Evolutionary conservation across 2,113 vertebrate species (phyloP), one percentile per base, ranked within the genome.

Genomic region (Dicaeum eximium): DNA sequence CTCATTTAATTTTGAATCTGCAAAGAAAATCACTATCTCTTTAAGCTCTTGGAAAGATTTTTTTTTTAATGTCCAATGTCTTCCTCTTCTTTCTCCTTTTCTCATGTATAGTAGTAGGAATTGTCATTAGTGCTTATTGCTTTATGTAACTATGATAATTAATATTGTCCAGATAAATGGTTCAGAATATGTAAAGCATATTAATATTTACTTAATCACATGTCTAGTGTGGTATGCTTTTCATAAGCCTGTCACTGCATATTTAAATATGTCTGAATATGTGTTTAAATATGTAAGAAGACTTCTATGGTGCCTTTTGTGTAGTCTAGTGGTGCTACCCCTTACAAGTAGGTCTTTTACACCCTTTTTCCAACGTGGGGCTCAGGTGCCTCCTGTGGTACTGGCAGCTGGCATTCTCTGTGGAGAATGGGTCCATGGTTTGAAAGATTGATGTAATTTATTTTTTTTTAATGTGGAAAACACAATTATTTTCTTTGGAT

Each of bases 161-260:
- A 65, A 73, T 75, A 62, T 64, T 91, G 91, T 74, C 65, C 65
- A 79, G 75, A 50, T 65, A 70, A 73, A 74, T 75, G 30, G 21
- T 88, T 88, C 50, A 31, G 45, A 27, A 35, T 56, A 56, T 37
- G 18, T 88, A 74, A 92, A 64, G 27, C 42, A 53, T 78, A 67
- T 82, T 96, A 80, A 73, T 93, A 73, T 96, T 91, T 90, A 82
- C 57, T 72, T 72, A 80, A 47, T 83, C 73, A 30, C 22, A 30
- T 37, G 25, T 60, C 47, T 74, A 67, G 15, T 45, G 23, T 48
- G 10, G 20, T 37, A 84, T 60, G 51, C 19, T 72, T 95, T 92
- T 88, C 58, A 61, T 54, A 86, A 75, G 31, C 9, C 22, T 53
- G 30, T 87, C 27, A 13, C 10, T 85, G 37, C 11, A 9, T 60